Base-by-base conservation (phyloP, 2,113 vertebrate genomes). In the Otis tarda region DNA sequence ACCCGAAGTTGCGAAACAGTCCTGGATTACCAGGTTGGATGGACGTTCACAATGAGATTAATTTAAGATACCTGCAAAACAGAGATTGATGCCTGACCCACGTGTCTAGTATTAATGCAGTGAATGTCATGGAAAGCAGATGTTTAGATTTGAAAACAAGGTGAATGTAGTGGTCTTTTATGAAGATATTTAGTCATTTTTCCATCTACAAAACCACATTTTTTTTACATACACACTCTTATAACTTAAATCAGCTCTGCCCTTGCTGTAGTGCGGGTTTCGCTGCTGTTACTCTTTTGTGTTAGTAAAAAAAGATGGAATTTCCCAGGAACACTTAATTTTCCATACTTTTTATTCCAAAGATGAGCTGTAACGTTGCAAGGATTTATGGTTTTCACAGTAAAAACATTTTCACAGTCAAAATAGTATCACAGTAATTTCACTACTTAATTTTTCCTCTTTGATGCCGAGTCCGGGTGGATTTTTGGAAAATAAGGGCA, bases 81-180 rank as follows among this genome's bases (percentile, higher is more conserved):
- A 12, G 39, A 43, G 50, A 4, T 6, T 7, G 61, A 7, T 39
- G 59, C 27, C 68, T 37, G 25, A 37, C 17, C 43, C 17, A 1
- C 31, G 3, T 11, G 23, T 33, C 79, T 37, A 4, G 11, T 22
- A 64, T 41, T 27, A 33, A 14, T 75, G 19, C 25, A n/a, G 9
- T 41, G 60, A 73, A 83, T 33, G 76, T 35, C 64, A 10, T 28
- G 67, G 76, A 80, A 79, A 75, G 28, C 33, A 82, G 56, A 37
- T 27, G 45, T 17, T 57, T 43, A 8, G 3, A 10, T 74, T 47
- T 67, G 68, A 30, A 39, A 60, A 21, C 18, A 12, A 12, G 28
- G 1, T 33, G 39, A 67, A 22, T 9, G 6, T 16, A 21, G 1
- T 0, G 3, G 4, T 5, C 10, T 0, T 4, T 31, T 18, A 0